phyloP scores from a whole-genome alignment of 2,797 vertebrate genomes.

The Trachops cirrhosus region DNA sequence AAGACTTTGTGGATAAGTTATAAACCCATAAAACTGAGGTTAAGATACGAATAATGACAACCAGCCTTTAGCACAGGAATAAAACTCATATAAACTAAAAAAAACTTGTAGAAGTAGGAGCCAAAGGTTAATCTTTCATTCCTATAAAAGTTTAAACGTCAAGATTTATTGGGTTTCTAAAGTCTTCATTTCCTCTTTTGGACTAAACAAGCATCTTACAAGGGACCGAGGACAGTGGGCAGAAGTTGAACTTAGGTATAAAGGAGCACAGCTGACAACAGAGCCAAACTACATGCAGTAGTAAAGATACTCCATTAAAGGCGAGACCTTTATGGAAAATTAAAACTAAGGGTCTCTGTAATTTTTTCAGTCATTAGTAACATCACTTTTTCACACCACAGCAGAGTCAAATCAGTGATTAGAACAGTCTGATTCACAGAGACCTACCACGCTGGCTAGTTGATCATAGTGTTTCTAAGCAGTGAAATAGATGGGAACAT shows the following conservation, averaged over 20 bases:
- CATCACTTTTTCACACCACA: not conserved
- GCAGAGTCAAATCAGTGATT: not conserved
- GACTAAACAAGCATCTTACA: conserved; percentile 22
- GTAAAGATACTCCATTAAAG: not conserved
- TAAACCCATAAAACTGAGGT: not conserved
- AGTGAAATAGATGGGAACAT: not conserved
- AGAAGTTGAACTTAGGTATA: not conserved
- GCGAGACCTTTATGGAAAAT: not conserved
- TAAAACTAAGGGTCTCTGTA: not conserved
- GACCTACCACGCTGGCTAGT: not conserved
- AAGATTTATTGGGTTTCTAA: conserved; percentile 49
- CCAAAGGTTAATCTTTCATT: conserved; percentile 39
- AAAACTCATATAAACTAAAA: not conserved
- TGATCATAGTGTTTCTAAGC: not conserved
- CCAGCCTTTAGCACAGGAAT: not conserved
- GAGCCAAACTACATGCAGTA: not conserved
- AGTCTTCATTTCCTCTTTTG: conserved; percentile 24
- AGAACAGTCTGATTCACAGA: not conserved
- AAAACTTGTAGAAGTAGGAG: not conserved
- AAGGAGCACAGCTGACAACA: not conserved
- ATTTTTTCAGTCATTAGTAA: not conserved
- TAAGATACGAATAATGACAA: conserved; percentile 35
- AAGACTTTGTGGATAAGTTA: conserved; percentile 4
- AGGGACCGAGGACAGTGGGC: not conserved
- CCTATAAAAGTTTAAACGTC: conserved; percentile 41